Evolutionary conservation across 1,140 invertebrate species (phyloP), one percentile per base, ranked within the genome.

Genomic region (Zaprionus inermis): DNA sequence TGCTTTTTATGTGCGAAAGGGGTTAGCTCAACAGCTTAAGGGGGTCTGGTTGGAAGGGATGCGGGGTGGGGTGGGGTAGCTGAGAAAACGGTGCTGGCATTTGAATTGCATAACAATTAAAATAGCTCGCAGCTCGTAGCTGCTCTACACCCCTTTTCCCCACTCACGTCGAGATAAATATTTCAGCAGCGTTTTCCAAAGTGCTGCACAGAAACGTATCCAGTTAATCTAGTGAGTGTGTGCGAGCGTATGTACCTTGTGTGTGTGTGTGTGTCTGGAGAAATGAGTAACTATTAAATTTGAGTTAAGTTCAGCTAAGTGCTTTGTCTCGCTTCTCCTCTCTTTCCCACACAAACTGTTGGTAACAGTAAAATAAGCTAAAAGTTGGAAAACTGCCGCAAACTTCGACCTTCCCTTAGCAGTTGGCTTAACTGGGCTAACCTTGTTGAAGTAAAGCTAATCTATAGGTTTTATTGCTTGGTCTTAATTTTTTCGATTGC

Each of bases 31-130:
- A 51, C 30, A 61, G 22, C 24, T 32, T 58, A 44, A 44, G 38
- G 38, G 38, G 16, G 38, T 44, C n/a, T n/a, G n/a, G n/a, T n/a
- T n/a, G n/a, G n/a, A n/a, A n/a, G n/a, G n/a, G n/a, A 16, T 4
- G 44, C 7, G 28, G 28, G n/a, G n/a, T 1, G 16, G 4, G 18
- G 34, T 1, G 10, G 16, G 3, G 20, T 22, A 20, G 18, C 2
- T 41, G 7, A 41, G 54, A 22, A 11, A 20, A 9, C 12, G 24
- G 9, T 57, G 30, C 14, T 32, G 14, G 49, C 49, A 72, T 81
- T 72, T 76, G 75, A 78, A 86, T 86, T 86, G 82, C 79, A 86
- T 77, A 88, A 79, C 83, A 86, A 86, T 86, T 86, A 82, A 82
- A 82, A 90, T 76, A 58, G 78, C 89, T 72, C 56, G 55, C 70